Evolutionary conservation across 1,140 invertebrate genomes (phyloP), one percentile per base, ranked within the genome.

Genomic region (Plodia interpunctella): DNA sequence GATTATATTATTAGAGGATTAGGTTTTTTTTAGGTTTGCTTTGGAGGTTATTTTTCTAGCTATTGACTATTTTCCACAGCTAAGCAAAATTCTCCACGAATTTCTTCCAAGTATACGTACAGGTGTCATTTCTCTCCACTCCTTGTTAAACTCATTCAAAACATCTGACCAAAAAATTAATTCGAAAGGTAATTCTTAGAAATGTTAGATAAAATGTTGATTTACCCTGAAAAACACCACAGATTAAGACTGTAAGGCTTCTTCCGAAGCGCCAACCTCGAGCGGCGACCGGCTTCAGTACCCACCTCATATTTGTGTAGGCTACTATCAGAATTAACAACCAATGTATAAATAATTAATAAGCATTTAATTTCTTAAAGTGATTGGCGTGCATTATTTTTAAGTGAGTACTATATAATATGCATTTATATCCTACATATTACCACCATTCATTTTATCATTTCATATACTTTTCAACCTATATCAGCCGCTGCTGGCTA

Each of bases 231-330:
- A 59, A n/a, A 68, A 75, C 66, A 59, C 55, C 63, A 57, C 66
- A 72, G 74, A 76, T 76, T 79, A 79, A 15, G 15, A 1, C 50
- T 60, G 28, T 79, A 72, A 35, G 76, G 76, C 67, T 79, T 79
- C 76, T 25, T 49, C 65, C 56, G 21, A 49, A 52, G 55, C 49
- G 59, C 58, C 59, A 66, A 50, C 67, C 64, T 66, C 66, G 64
- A 62, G 57, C 65, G 65, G 65, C 63, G 68, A 71, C 59, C 57
- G 57, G 32, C 55, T 35, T 19, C 54, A 62, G 54, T 57, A 55
- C 13, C 57, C 52, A 60, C 58, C 21, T 54, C 28, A 28, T 38
- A 50, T 57, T 60, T 25, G 35, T 56, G 25, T 52, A 49, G 49
- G 11, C 17, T 53, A 54, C 57, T 35, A 50, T 18, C 3, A 28